phyloP scores from a whole-genome alignment of 2,113 vertebrate species.

The Plotosus lineatus region DNA sequence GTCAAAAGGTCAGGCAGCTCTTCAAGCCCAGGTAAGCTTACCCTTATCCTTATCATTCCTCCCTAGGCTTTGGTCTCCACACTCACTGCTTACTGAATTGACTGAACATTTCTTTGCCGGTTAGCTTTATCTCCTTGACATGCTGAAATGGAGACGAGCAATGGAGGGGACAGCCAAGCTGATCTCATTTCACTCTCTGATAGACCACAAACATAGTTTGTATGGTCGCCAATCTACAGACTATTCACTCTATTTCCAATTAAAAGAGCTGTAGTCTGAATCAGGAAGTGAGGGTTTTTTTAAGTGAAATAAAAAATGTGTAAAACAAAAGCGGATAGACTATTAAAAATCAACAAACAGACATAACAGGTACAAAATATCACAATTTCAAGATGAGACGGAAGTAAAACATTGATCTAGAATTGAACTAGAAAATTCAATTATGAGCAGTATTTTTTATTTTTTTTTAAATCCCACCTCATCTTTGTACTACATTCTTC shows the following conservation, averaged over 20 bases:
- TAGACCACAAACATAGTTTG: constrained; percentile 71
- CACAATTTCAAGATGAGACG: constrained; percentile 64
- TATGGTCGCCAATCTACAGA: constrained; percentile 69
- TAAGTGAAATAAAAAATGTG: constrained; percentile 44
- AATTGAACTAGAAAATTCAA: constrained; percentile 4
- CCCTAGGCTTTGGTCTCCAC: background rate
- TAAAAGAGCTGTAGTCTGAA: constrained; percentile 63
- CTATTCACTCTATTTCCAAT: constrained; percentile 67
- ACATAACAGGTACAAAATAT: constrained; percentile 62
- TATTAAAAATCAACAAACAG: too few relatives aligned
- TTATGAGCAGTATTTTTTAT: constrained; percentile 9
- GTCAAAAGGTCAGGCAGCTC: constrained; percentile 64
- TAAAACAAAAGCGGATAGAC: background rate
- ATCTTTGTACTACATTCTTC: background rate
- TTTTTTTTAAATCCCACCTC: too few relatives aligned
- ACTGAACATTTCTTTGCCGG: constrained; percentile 5
- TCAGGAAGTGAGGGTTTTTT: constrained; percentile 56
- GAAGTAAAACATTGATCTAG: constrained; percentile 51
- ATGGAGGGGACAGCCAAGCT: constrained; percentile 57
- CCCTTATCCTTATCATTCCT: background rate
- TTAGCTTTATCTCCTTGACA: constrained; percentile 59
- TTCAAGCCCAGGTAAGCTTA: constrained; percentile 61
- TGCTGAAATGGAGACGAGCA: constrained; percentile 53
- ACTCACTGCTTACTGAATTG: background rate
- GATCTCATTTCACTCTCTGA: constrained; percentile 76